A percentile compares a stretch with the other conserved stretches of the same genome.
Evolutionary conservation across 2,797 vertebrate species (phyloP).

Genomic region (Falco biarmicus): DNA sequence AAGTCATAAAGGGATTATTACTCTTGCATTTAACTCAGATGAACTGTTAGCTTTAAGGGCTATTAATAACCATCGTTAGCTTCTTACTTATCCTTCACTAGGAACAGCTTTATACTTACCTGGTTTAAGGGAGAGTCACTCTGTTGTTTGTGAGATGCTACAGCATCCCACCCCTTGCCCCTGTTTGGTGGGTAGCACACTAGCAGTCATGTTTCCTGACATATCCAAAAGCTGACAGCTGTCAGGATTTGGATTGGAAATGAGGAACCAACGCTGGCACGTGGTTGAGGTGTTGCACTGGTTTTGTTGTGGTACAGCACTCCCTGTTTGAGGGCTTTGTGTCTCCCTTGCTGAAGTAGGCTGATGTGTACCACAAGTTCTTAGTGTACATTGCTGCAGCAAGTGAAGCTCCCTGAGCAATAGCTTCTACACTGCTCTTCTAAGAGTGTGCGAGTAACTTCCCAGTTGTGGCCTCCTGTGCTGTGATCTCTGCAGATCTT

Average conservation of each 20-base stretch:
- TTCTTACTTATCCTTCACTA: constrained; percentile 33
- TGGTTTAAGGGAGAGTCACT: background rate
- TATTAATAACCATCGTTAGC: constrained; percentile 65
- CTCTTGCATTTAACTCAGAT: constrained; percentile 37
- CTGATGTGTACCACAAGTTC: background rate
- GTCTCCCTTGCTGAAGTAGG: background rate
- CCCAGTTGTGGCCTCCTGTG: rapidly evolving
- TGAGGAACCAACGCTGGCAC: background rate
- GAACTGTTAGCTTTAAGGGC: constrained; percentile 55
- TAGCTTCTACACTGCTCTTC: background rate
- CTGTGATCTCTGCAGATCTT: background rate
- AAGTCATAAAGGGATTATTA: constrained; percentile 45
- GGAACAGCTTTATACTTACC: constrained; percentile 31
- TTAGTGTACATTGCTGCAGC: background rate
- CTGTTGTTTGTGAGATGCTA: background rate
- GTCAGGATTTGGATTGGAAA: background rate
- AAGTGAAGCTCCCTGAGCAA: background rate
- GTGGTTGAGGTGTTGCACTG: background rate
- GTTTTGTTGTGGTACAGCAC: background rate
- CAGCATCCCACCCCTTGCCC: background rate
- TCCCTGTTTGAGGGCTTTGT: background rate
- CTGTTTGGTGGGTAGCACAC: background rate
- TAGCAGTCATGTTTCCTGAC: background rate
- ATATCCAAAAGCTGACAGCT: background rate
- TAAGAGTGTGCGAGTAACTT: background rate